Evolutionary conservation across 2,113 vertebrate genomes (phyloP).

Genomic region (Leptocoma aspasia): DNA sequence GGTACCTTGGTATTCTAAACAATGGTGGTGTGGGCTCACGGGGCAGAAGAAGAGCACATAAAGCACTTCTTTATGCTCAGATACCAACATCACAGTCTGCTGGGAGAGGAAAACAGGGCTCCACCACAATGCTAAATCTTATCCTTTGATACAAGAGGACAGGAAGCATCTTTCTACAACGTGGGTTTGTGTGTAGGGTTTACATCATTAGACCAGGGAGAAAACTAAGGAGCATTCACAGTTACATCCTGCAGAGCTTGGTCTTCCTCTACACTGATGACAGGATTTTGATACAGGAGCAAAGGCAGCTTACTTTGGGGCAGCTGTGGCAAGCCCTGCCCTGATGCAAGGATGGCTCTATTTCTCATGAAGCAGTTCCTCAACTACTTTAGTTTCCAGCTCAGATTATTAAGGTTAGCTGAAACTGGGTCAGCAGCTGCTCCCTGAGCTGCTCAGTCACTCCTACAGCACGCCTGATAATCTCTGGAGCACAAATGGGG

Average conservation of each 20-base stretch:
- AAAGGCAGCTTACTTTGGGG: background rate
- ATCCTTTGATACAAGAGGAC: background rate
- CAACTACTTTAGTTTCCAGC: constrained; percentile 2
- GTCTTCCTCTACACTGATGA: background rate
- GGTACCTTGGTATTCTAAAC: background rate
- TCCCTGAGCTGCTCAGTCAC: constrained; percentile 26
- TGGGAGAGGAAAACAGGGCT: background rate
- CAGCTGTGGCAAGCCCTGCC: background rate
- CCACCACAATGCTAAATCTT: background rate
- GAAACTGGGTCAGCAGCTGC: constrained; percentile 60
- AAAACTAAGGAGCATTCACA: background rate
- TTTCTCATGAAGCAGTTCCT: background rate
- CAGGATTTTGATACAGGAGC: background rate
- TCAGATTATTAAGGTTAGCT: constrained; percentile 8
- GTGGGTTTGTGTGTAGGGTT: background rate
- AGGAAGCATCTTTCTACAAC: background rate
- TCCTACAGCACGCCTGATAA: background rate
- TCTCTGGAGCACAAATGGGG: background rate
- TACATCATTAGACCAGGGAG: background rate
- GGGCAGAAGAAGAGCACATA: background rate
- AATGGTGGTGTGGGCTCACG: background rate
- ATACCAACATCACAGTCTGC: background rate
- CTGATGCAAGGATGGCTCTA: background rate
- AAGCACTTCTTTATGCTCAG: background rate
- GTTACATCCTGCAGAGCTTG: background rate